Evolutionary conservation across 2,113 vertebrate genomes (phyloP).

Genomic region (Vanacampus margaritifer): DNA sequence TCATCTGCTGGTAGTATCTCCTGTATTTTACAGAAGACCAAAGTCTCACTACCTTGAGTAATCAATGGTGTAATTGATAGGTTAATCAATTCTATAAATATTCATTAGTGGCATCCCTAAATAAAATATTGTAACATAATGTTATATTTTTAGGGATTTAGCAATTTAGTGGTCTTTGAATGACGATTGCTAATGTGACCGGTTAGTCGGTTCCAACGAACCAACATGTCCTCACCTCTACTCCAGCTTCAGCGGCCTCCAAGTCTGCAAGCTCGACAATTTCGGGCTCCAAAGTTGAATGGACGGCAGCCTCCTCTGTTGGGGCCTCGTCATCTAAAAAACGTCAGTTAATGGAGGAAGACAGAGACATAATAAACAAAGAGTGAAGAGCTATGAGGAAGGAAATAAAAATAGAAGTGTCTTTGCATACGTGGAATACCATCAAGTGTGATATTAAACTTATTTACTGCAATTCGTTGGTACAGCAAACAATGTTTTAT

Average conservation of each 20-base stretch:
- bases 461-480: not conserved
- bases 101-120: not conserved
- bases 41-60: not conserved
- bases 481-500: too few relatives aligned
- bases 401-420: too few relatives aligned
- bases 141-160: too few relatives aligned
- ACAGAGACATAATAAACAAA: not conserved
- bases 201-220: not conserved
- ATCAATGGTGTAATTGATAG: too few relatives aligned
- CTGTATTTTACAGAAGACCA: not conserved
- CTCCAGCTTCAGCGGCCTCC: not conserved
- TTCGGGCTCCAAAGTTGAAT: not conserved
- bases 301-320: not conserved
- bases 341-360: too few relatives aligned
- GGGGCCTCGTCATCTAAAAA: not conserved
- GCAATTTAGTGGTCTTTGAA: not conserved
- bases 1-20: not conserved
- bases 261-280: not conserved
- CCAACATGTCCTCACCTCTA: not conserved
- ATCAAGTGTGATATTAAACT: too few relatives aligned
- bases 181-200: too few relatives aligned
- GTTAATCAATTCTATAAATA: too few relatives aligned
- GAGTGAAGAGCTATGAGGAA: not conserved
- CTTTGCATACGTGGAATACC: too few relatives aligned
- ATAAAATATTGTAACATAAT: too few relatives aligned